Evolutionary conservation across 2,888 invertebrate species (phyloP).

Genomic region (Scelioninae gen. 1): DNA sequence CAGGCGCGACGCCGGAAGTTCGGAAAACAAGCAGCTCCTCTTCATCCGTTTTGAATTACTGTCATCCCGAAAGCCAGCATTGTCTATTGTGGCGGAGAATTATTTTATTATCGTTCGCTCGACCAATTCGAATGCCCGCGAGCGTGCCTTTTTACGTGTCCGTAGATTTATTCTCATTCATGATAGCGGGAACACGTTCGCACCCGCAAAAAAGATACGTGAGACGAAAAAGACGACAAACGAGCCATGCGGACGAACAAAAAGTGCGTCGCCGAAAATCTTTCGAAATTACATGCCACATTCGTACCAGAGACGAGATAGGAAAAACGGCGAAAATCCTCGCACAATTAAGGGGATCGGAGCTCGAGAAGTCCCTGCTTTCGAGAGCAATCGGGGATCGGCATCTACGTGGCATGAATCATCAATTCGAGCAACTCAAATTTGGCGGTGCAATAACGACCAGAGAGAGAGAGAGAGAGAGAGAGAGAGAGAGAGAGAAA

Average conservation of each 20-base stretch:
- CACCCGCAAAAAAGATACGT: conserved; percentile 1
- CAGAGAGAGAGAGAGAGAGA: too few species aligned
- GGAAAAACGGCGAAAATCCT: background rate
- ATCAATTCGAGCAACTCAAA: conserved; percentile 50
- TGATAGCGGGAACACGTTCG: conserved; percentile 57
- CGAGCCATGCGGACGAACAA: conserved; percentile 33
- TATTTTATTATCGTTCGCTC: conserved; percentile 83
- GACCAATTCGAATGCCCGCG: conserved; percentile 70
- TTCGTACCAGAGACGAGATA: background rate
- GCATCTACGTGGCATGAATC: conserved; percentile 49
- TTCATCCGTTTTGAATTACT: conserved; percentile 83
- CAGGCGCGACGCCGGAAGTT: conserved; percentile 76
- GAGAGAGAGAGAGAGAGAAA: conserved; percentile 35
- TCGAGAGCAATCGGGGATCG: conserved; percentile 21
- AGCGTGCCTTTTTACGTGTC: conserved; percentile 70
- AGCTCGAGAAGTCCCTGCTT: too few species aligned
- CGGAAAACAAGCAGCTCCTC: conserved; percentile 79
- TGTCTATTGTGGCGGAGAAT: conserved; percentile 83
- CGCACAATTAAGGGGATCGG: conserved; percentile 31
- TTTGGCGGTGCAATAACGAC: conserved; percentile 52
- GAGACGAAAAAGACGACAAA: conserved; percentile 57
- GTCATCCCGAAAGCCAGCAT: conserved; percentile 80
- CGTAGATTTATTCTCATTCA: conserved; percentile 71
- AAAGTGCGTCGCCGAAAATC: conserved; percentile 36
- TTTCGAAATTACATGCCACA: conserved; percentile 19